Evolutionary conservation across 1,140 invertebrate genomes (phyloP).

Genomic region (Drosophila yakuba): DNA sequence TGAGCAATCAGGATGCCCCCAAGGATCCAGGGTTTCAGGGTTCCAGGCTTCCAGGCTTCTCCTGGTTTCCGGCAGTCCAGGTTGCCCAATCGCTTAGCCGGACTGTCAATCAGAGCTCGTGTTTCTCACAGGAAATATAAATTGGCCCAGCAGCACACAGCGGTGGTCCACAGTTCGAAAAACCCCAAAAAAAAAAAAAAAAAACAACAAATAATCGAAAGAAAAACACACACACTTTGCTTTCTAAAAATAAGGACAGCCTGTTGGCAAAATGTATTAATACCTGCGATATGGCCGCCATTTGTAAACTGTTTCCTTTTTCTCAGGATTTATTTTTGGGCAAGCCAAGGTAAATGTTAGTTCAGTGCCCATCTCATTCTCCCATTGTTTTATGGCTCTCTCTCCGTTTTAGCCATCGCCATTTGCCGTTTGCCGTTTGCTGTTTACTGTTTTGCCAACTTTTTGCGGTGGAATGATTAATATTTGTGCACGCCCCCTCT

Average conservation of each 20-base stretch:
- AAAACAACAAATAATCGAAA: too few species aligned
- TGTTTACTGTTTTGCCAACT: constrained; percentile 31
- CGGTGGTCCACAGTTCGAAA: too few species aligned
- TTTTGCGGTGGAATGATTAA: constrained; percentile 50
- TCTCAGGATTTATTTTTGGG: constrained; percentile 41
- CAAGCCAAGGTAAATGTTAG: constrained; percentile 39
- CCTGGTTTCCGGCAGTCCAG: background rate
- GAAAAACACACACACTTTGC: background rate
- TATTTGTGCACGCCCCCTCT: constrained; percentile 43
- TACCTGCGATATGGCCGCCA: constrained; percentile 38
- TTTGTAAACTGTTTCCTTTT: constrained; percentile 48
- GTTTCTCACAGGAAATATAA: constrained; percentile 16
- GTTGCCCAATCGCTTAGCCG: constrained; percentile 4
- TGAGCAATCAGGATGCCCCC: constrained; percentile 36
- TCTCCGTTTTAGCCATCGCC: constrained; percentile 1
- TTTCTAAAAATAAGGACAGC: constrained; percentile 25
- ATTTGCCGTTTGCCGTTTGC: background rate
- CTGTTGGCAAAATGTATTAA: constrained; percentile 41
- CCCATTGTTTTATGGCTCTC: constrained; percentile 3
- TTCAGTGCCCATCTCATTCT: background rate
- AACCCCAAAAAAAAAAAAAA: background rate
- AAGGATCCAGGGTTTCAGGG: background rate
- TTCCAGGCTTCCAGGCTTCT: too few species aligned
- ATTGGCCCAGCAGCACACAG: constrained; percentile 6
- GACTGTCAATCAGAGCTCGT: constrained; percentile 21